Evolutionary conservation across 64 coral and sea anemone species (phyloP).

Genomic region (Actinia tenebrosa): DNA sequence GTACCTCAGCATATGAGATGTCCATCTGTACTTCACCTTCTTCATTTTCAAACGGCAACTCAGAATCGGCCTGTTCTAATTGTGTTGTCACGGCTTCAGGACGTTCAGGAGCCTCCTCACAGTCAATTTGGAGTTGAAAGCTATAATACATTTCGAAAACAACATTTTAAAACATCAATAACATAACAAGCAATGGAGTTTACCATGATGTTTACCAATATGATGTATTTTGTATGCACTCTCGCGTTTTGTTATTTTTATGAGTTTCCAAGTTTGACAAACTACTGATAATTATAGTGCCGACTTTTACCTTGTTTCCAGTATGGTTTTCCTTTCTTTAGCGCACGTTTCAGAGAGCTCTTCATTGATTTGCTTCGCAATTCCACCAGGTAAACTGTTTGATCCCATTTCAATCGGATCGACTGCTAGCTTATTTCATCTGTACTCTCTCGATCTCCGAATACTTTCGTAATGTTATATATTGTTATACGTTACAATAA

Average conservation of each 20-base stretch:
- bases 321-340: not conserved
- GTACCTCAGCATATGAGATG: not conserved
- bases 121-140: not conserved
- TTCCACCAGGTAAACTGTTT: not conserved
- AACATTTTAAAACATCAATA: not conserved
- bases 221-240: not conserved
- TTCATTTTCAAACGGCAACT: not conserved
- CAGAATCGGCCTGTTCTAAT: not conserved
- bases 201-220: not conserved
- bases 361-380: too few relatives aligned
- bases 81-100: not conserved
- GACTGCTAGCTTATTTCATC: not conserved
- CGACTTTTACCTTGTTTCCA: slow-evolving; percentile 2
- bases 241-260: not conserved
- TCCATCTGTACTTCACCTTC: not conserved
- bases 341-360: not conserved
- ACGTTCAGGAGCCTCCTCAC: not conserved
- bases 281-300: not conserved
- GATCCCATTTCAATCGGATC: slow-evolving; percentile 1
- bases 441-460: slow-evolving; percentile 8
- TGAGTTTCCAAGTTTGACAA: not conserved
- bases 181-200: not conserved
- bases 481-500: not conserved
- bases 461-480: not conserved
- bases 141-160: not conserved